Conservation (phyloP, 35 echinoderm and acorn worm species). For the Holothuria glaberrima region DNA sequence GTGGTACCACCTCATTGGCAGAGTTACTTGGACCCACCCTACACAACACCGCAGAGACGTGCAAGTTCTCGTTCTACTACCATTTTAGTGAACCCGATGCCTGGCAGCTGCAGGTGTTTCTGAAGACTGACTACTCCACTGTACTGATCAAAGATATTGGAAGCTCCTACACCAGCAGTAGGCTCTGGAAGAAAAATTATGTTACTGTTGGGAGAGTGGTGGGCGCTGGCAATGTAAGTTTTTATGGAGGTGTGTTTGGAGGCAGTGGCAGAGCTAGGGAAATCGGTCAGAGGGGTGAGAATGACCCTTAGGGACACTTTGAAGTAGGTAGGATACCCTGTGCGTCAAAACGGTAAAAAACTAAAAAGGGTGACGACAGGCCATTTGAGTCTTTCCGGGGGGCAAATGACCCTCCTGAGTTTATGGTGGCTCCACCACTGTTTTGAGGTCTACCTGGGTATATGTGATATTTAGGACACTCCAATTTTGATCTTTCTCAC, state of each 20-base stretch:
- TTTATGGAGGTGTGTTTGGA: neutral
- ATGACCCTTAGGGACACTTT: too few species aligned
- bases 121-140: neutral
- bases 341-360: too few species aligned
- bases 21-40: neutral
- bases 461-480: too few species aligned
- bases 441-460: too few species aligned
- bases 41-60: neutral
- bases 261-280: too few species aligned
- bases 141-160: neutral
- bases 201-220: neutral
- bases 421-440: too few species aligned
- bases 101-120: constrained; percentile 1
- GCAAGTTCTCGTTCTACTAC: neutral
- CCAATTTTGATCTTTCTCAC: too few species aligned
- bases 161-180: neutral
- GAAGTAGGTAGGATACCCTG: too few species aligned
- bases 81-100: neutral
- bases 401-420: too few species aligned
- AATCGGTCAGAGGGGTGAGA: too few species aligned
- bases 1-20: neutral
- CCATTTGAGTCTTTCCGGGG: too few species aligned
- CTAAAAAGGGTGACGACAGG: too few species aligned
- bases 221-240: neutral
- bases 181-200: neutral